Evolutionary conservation across 2,888 invertebrate species (phyloP).

Genomic region (Caenorhabditis macrosperma): DNA sequence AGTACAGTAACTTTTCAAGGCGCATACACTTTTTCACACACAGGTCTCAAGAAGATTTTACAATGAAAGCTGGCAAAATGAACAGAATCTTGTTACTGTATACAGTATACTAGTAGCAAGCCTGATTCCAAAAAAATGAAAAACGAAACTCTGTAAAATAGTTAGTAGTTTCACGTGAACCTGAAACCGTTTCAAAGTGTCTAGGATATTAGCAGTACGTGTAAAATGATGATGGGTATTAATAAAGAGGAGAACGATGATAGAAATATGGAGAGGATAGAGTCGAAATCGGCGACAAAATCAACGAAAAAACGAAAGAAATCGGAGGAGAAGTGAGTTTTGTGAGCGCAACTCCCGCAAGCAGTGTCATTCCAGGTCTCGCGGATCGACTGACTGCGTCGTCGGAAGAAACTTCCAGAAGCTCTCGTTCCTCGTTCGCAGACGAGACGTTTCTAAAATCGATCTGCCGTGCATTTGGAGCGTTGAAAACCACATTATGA

Average conservation of each 20-base stretch:
- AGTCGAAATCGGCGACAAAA: neutral
- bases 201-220: too few species aligned
- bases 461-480: slow-evolving; percentile 27
- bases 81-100: too few species aligned
- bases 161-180: neutral
- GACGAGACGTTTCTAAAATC: neutral
- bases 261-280: too few species aligned
- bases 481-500: slow-evolving; percentile 47
- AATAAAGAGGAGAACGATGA: too few species aligned
- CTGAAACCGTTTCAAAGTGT: neutral
- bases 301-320: neutral
- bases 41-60: too few species aligned
- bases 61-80: too few species aligned
- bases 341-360: neutral
- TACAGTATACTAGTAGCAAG: too few species aligned
- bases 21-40: too few species aligned
- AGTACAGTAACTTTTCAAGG: too few species aligned
- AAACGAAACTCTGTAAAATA: too few species aligned
- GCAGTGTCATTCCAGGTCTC: neutral
- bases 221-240: too few species aligned
- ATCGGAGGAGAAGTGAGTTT: neutral
- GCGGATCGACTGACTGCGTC: neutral
- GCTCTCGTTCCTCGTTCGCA: slow-evolving; percentile 15
- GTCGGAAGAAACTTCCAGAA: neutral
- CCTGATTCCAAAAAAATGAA: too few species aligned